Evolutionary conservation across 2,888 invertebrate genomes (phyloP).

Genomic region (Anticlea derivata): DNA sequence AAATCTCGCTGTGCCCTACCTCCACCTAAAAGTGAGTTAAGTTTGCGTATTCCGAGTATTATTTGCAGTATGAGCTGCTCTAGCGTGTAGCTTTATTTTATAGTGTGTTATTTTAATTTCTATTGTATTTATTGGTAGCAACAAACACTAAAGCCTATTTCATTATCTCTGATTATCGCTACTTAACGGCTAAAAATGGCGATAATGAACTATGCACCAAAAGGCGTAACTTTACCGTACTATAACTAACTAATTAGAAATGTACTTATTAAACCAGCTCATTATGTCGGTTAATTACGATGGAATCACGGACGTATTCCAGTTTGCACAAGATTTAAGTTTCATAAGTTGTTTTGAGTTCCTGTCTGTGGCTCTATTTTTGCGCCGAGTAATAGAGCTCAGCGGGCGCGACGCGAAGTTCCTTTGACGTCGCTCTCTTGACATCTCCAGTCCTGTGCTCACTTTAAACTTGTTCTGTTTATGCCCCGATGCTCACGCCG

Average conservation of each 20-base stretch:
- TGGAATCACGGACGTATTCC: conserved; percentile 1
- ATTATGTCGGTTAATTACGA: background rate
- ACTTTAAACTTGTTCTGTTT: conserved; percentile 54
- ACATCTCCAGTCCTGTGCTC: conserved; percentile 47
- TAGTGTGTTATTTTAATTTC: too few species aligned
- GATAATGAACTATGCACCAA: too few species aligned
- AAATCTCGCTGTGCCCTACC: too few species aligned
- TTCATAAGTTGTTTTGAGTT: conserved; percentile 10
- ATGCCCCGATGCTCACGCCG: conserved; percentile 42
- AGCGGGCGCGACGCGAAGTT: conserved; percentile 36
- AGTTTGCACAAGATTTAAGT: background rate
- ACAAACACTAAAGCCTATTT: too few species aligned
- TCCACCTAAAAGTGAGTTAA: too few species aligned
- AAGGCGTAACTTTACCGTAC: too few species aligned
- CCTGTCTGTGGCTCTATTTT: conserved; percentile 17
- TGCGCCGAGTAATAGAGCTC: conserved; percentile 13
- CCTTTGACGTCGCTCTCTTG: conserved; percentile 53
- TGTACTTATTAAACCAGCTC: background rate
- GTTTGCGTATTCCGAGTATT: too few species aligned
- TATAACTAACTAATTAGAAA: background rate
- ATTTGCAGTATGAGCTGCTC: too few species aligned
- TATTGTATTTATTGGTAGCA: too few species aligned
- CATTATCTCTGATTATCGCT: too few species aligned
- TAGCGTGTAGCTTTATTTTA: too few species aligned
- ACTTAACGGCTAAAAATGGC: too few species aligned